Evolutionary conservation across 2,797 vertebrate genomes (phyloP).

Genomic region (Ceryle rudis): DNA sequence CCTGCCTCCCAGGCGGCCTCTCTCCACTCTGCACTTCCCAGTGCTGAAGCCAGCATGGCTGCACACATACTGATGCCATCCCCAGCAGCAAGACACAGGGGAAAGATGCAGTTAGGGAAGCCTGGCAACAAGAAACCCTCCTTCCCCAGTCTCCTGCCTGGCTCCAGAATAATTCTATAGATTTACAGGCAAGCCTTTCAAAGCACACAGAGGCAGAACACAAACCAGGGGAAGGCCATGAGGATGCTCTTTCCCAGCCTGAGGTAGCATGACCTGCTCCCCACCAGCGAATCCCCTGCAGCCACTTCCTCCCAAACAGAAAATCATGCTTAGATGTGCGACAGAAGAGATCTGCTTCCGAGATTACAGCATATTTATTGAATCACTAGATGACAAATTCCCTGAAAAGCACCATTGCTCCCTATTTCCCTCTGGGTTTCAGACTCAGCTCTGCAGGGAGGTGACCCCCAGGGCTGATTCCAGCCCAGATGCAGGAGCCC

Average conservation of each 20-base stretch:
- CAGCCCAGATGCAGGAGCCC: not conserved
- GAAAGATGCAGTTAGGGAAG: fast-evolving
- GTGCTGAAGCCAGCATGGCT: fast-evolving
- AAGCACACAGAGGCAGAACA: not conserved
- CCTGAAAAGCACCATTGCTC: not conserved
- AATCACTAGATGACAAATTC: not conserved
- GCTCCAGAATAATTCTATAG: not conserved
- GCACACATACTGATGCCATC: fast-evolving
- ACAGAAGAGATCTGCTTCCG: not conserved
- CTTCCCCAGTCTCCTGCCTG: not conserved
- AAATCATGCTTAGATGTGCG: fast-evolving
- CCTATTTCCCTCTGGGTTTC: not conserved
- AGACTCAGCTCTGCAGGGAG: not conserved
- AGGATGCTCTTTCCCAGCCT: not conserved
- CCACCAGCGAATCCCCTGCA: not conserved
- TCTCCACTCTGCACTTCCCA: not conserved
- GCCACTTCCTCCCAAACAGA: not conserved
- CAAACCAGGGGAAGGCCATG: fast-evolving
- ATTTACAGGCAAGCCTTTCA: not conserved
- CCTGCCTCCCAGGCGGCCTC: fast-evolving
- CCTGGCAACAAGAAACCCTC: not conserved
- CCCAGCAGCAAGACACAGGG: fast-evolving
- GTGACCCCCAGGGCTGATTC: not conserved
- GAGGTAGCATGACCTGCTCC: fast-evolving
- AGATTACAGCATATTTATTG: not conserved